Percentiles rank a stretch among this genome's conserved stretches.
phyloP scores from a whole-genome alignment of 2,113 vertebrate genomes.

The Aviceda subcristata region DNA sequence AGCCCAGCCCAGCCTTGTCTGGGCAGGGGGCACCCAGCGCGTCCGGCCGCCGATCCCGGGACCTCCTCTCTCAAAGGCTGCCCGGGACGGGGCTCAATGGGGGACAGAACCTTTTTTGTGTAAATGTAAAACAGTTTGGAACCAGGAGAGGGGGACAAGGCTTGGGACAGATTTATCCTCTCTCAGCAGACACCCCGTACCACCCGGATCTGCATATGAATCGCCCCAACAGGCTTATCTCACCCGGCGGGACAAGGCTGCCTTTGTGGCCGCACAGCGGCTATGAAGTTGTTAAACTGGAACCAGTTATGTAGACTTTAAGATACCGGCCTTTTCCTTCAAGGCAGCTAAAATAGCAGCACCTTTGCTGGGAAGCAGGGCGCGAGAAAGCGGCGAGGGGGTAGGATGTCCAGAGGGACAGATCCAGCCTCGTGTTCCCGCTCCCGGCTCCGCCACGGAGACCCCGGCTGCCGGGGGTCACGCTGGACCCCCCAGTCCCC shows the following conservation, averaged over 20 bases:
- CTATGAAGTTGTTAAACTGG: not conserved
- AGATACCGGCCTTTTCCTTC: not conserved
- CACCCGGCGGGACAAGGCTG: constrained; percentile 5
- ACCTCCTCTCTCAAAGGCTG: not conserved
- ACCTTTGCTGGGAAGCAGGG: not conserved
- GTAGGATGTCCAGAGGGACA: not conserved
- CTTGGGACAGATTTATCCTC: constrained; percentile 1
- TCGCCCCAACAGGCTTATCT: not conserved
- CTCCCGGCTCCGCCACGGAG: not conserved
- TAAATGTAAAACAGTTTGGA: constrained; percentile 47
- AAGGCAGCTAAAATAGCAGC: not conserved
- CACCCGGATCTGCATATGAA: constrained; percentile 57
- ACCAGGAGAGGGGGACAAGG: not conserved
- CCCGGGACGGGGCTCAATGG: not conserved
- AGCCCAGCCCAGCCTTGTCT: not conserved
- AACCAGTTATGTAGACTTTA: not conserved
- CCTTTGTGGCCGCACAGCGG: constrained; percentile 6
- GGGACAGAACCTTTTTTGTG: constrained; percentile 34
- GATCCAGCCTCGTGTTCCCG: not conserved
- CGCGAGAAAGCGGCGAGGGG: rapidly evolving
- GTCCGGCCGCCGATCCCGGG: not conserved
- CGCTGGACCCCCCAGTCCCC: rapidly evolving
- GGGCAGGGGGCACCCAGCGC: not conserved
- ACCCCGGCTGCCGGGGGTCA: rapidly evolving
- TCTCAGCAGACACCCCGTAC: not conserved